These are phyloP conservation scores for Lethenteron camtschaticum DNA, from an alignment of 2,113 vertebrate species.

Conservation along the genomic window DNA sequence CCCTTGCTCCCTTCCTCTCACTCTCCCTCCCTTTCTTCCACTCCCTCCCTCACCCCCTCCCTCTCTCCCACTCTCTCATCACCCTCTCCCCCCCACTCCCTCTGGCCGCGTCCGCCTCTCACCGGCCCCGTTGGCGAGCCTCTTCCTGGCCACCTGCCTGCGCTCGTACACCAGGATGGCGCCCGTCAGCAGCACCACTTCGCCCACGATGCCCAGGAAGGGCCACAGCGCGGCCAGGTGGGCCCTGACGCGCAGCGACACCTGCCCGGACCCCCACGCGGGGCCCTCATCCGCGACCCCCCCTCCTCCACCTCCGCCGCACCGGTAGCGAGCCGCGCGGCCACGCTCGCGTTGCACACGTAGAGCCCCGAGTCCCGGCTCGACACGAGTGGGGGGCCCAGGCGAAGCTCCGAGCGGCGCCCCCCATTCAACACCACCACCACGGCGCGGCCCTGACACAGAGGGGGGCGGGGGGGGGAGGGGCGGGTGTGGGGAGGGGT, in stretches of 20 bases:
- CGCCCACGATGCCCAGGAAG: slow-evolving; percentile 80
- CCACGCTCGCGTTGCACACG: slow-evolving; percentile 27
- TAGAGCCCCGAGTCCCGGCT: slow-evolving; percentile 33
- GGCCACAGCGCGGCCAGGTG: slow-evolving; percentile 79
- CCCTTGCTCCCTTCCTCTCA: too few relatives aligned
- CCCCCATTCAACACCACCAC: slow-evolving; percentile 28
- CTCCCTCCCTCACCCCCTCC: too few relatives aligned
- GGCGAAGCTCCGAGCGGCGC: slow-evolving; percentile 22
- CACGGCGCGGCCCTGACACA: slow-evolving; percentile 26
- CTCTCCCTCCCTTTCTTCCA: too few relatives aligned
- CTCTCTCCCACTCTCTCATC: too few relatives aligned
- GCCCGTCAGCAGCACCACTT: slow-evolving; percentile 67
- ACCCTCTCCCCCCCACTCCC: too few relatives aligned
- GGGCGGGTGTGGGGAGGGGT: background rate
- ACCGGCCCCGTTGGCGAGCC: too few relatives aligned
- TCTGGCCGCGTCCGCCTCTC: too few relatives aligned
- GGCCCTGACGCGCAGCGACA: slow-evolving; percentile 54
- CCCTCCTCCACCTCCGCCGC: too few relatives aligned
- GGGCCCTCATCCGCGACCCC: rapidly evolving
- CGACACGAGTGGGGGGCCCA: slow-evolving; percentile 26
- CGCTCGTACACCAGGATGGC: slow-evolving; percentile 96
- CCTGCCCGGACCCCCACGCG: background rate
- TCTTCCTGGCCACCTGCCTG: slow-evolving; percentile 16
- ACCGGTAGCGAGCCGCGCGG: too few relatives aligned
- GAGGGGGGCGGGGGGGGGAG: slow-evolving; percentile 14